A percentile compares a stretch with the other conserved stretches of the same genome.
Evolutionary conservation across 2,888 invertebrate species (phyloP).

Genomic region (Tachina lurida): DNA sequence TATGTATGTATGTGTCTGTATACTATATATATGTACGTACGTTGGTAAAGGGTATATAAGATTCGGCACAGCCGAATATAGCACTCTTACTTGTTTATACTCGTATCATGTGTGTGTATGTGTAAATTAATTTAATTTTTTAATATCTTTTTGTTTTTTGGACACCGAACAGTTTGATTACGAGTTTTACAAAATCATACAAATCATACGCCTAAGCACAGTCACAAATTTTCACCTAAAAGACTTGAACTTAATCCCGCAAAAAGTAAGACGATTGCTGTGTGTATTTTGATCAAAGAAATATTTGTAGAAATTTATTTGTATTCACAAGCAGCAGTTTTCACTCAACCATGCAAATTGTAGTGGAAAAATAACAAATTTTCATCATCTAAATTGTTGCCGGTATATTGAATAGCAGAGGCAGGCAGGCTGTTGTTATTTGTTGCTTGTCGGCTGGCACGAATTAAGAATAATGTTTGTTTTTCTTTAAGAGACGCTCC

Average conservation of each 20-base stretch:
- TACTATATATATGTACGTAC: too few relatives aligned
- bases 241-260: conserved; percentile 11
- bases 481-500: conserved; percentile 24
- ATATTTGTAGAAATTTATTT: conserved; percentile 5
- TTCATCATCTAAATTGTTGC: conserved; percentile 7
- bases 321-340: neutral
- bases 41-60: too few relatives aligned
- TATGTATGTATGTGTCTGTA: too few relatives aligned
- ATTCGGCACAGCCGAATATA: too few relatives aligned
- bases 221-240: conserved; percentile 21
- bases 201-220: conserved; percentile 45
- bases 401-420: neutral
- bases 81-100: too few relatives aligned
- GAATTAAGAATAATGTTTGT: conserved; percentile 1
- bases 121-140: conserved; percentile 4
- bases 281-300: neutral
- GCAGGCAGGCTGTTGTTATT: neutral
- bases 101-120: neutral
- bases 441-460: neutral
- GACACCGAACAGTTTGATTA: conserved; percentile 8
- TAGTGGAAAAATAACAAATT: conserved; percentile 30
- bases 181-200: conserved; percentile 42
- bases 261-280: neutral
- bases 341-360: conserved; percentile 19
- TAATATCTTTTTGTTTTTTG: conserved; percentile 1